A percentile compares a stretch with the other conserved stretches of the same genome.
phyloP scores from a whole-genome alignment of 2,888 invertebrate genomes.

The Zygogramma bicolorata region DNA sequence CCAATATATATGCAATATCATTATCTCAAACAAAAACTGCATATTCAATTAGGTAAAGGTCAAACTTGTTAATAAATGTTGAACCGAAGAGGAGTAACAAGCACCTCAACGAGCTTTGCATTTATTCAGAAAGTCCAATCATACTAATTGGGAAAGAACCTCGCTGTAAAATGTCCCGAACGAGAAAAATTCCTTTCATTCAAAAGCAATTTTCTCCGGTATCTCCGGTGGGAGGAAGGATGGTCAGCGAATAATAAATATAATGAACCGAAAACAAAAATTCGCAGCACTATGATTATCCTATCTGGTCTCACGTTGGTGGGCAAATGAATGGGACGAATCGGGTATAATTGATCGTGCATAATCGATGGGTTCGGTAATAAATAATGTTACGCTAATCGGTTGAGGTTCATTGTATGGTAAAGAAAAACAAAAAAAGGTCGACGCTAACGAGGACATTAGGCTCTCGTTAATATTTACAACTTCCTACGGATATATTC shows the following conservation, averaged over 20 bases:
- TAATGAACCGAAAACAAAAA: slow-evolving; percentile 9
- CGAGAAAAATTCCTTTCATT: not conserved
- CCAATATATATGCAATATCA: too few relatives aligned
- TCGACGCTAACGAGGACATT: slow-evolving; percentile 33
- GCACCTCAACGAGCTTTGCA: not conserved
- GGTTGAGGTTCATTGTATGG: slow-evolving; percentile 28
- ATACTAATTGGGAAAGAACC: not conserved
- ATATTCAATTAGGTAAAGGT: not conserved
- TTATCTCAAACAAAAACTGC: too few relatives aligned
- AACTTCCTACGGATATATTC: slow-evolving; percentile 32
- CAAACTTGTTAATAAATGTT: not conserved
- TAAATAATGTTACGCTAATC: slow-evolving; percentile 37
- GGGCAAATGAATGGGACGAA: slow-evolving; percentile 34
- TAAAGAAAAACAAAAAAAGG: slow-evolving; percentile 22
- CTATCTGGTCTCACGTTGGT: slow-evolving; percentile 28
- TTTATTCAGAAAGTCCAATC: not conserved
- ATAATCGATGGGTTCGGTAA: slow-evolving; percentile 35
- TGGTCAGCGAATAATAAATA: slow-evolving; percentile 3
- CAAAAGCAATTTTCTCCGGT: not conserved
- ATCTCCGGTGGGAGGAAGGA: slow-evolving; percentile 19
- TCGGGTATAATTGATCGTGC: slow-evolving; percentile 35
- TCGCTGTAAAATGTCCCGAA: not conserved
- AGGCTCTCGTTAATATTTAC: slow-evolving; percentile 30
- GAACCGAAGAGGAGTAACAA: not conserved
- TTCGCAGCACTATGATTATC: slow-evolving; percentile 18